Evolutionary conservation across 37 sponge, comb jelly and placozoan genomes (phyloP).

Genomic region (Hormiphora californensis): DNA sequence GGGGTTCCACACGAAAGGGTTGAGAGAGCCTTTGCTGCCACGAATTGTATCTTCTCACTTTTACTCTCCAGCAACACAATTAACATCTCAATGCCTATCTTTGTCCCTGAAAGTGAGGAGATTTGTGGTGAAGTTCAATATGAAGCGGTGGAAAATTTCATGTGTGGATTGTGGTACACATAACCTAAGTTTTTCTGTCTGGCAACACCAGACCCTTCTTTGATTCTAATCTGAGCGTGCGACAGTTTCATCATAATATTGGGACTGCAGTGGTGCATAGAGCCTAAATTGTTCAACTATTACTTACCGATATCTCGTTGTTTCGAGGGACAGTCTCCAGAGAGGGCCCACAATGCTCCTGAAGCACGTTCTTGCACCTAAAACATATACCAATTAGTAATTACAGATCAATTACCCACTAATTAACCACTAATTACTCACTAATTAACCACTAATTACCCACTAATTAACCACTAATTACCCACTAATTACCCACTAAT

Average conservation of each 20-base stretch:
- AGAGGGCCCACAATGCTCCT: slow-evolving; percentile 32
- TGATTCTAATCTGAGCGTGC: too few relatives aligned
- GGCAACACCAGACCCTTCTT: too few relatives aligned
- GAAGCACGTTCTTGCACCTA: slow-evolving; percentile 45
- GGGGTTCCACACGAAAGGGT: slow-evolving; percentile 42
- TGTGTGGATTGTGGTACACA: too few relatives aligned
- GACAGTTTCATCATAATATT: too few relatives aligned
- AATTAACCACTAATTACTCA: neutral
- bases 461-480: neutral
- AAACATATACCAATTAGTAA: neutral
- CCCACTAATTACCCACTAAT: neutral
- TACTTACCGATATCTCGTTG: slow-evolving; percentile 29
- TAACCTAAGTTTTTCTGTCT: too few relatives aligned
- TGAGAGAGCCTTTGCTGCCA: slow-evolving; percentile 39
- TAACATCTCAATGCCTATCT: slow-evolving; percentile 51
- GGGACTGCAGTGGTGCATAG: too few relatives aligned
- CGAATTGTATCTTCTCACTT: slow-evolving; percentile 37
- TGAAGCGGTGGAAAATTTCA: too few relatives aligned
- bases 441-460: neutral
- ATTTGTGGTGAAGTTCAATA: too few relatives aligned
- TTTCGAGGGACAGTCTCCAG: slow-evolving; percentile 10
- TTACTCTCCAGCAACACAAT: slow-evolving; percentile 39
- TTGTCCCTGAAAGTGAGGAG: too few relatives aligned
- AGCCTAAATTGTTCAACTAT: too few relatives aligned
- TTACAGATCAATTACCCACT: neutral